These are phyloP conservation scores for Cantharis lateralis DNA, from an alignment of 2,888 invertebrate genomes.

Conservation along the genomic window DNA sequence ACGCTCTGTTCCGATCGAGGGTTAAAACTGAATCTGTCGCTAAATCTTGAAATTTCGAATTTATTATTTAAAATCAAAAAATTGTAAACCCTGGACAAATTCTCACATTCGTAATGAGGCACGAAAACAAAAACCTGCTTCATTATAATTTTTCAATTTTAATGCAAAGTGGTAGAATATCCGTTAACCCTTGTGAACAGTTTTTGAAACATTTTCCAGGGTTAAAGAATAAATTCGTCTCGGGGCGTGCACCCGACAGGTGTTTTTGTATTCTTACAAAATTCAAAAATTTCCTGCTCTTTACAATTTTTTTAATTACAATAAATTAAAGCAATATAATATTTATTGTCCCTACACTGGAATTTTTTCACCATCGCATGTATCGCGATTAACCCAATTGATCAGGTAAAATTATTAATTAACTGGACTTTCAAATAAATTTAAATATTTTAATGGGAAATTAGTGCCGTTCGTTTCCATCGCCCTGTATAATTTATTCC, in stretches of 20 bases:
- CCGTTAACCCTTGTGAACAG: slow-evolving; percentile 38
- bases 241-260: slow-evolving; percentile 50
- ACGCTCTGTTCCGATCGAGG: background rate
- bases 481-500: background rate
- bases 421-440: background rate
- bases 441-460: background rate
- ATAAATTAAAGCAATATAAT: background rate
- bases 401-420: background rate
- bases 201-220: slow-evolving; percentile 44
- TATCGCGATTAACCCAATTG: too few species aligned
- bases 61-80: too few species aligned
- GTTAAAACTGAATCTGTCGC: background rate
- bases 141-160: background rate
- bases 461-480: background rate
- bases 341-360: background rate
- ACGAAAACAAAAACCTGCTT: background rate
- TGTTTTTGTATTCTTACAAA: slow-evolving; percentile 45
- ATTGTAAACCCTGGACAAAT: background rate
- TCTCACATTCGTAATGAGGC: background rate
- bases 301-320: background rate
- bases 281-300: slow-evolving; percentile 2
- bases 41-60: too few species aligned
- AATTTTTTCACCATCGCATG: background rate
- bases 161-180: background rate
- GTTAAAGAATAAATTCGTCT: slow-evolving; percentile 50